Base-by-base conservation (phyloP, 1,140 invertebrate species). In the Drosophila virilis region DNA sequence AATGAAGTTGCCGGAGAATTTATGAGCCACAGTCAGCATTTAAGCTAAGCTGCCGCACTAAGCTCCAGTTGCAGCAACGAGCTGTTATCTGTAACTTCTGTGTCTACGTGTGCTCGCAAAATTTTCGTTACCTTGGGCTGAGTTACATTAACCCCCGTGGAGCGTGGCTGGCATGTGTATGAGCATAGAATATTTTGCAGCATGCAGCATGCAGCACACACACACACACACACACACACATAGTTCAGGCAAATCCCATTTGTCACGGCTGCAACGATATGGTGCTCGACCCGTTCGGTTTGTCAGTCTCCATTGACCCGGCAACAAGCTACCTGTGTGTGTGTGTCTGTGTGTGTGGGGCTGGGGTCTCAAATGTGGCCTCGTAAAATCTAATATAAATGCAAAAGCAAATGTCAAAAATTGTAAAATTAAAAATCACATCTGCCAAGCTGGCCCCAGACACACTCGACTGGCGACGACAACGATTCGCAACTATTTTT, bases 381-480 rank as follows among this genome's bases (percentile, higher is more conserved):
- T 67, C 51, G 85, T 78, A 88, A 90, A 88, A 88, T 90, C 84
- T 89, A 88, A 88, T 88, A 89, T 88, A 88, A 88, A 88, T 88
- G 83, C 83, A 88, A 88, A 88, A 66, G 67, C 77, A 90, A 88
- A 88, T 90, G 85, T 88, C 85, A 88, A 88, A 82, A 90, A 80
- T 84, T 90, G 84, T 88, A 78, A 82, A 88, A 88, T 89, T 88
- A 89, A 88, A 88, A 88, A 89, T 88, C 84, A 88, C 77, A 88
- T 71, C 78, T 59, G 75, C 13, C 66, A 38, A 61, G 37, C 74
- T 17, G 45, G 22, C 33, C 51, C 37, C 13, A 13, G n/a, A 22
- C 74, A 40, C 17, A 38, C 37, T 42, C 37, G 37, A 28, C 42
- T 58, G 55, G 52, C 42, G 77, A 77, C 40, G 48, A 33, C 37